Evolutionary conservation across 2,888 invertebrate genomes (phyloP).

Genomic region (Agrochola macilenta): DNA sequence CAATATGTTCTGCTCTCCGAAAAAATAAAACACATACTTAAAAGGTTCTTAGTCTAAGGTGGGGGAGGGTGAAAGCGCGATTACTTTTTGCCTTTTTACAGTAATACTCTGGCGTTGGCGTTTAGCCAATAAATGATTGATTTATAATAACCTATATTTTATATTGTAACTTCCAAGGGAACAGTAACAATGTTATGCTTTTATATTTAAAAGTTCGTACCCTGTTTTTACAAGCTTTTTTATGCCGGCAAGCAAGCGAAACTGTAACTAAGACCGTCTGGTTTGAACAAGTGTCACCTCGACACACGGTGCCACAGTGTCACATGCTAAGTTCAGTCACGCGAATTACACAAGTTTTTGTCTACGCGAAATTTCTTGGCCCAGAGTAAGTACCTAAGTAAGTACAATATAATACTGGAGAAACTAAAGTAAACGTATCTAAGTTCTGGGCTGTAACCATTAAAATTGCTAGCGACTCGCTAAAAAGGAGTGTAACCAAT

Average conservation of each 20-base stretch:
- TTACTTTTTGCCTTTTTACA: constrained; percentile 22
- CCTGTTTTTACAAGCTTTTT: constrained; percentile 7
- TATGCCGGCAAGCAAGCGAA: constrained; percentile 1
- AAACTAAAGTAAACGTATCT: not conserved
- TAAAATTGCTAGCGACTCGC: not conserved
- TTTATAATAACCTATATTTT: constrained; percentile 23
- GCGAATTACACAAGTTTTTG: constrained; percentile 50
- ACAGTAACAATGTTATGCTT: not conserved
- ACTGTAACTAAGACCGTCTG: constrained; percentile 47
- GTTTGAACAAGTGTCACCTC: constrained; percentile 21
- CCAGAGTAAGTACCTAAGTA: not conserved
- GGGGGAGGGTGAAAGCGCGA: not conserved
- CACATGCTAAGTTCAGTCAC: constrained; percentile 56
- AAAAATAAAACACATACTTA: not conserved
- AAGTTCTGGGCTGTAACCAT: not conserved
- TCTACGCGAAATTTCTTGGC: constrained; percentile 17
- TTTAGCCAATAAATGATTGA: constrained; percentile 54
- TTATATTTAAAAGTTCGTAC: not conserved
- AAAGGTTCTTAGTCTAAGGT: not conserved
- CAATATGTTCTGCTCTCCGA: not conserved
- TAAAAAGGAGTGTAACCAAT: not conserved
- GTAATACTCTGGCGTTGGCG: constrained; percentile 42
- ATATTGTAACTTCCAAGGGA: constrained; percentile 25
- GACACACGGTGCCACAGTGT: constrained; percentile 15
- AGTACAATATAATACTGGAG: not conserved